These are phyloP conservation scores for Epizoanthus rinbou DNA, from an alignment of 92 coral and sea anemone species.

Conservation along the genomic window DNA sequence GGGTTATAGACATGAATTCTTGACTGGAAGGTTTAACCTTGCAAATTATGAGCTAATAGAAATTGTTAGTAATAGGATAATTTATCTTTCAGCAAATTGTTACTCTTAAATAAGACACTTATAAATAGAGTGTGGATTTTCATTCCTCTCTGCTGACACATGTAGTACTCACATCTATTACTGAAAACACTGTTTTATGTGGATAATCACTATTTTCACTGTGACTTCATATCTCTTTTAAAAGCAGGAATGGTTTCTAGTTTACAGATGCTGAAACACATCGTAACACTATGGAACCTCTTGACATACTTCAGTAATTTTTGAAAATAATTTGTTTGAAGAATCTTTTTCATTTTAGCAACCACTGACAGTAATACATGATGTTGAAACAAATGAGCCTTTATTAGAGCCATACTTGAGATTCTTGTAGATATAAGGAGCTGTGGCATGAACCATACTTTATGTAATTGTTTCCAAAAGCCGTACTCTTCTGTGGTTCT, in stretches of 20 bases:
- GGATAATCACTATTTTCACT: neutral
- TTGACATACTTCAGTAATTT: too few relatives aligned
- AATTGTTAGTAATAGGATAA: neutral
- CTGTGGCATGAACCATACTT: constrained; percentile 5
- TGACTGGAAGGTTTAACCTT: neutral
- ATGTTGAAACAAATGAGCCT: constrained; percentile 11
- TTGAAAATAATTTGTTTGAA: too few relatives aligned
- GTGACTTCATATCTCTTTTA: neutral
- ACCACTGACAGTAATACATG: neutral
- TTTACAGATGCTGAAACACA: too few relatives aligned
- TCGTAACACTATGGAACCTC: too few relatives aligned
- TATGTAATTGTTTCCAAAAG: too few relatives aligned
- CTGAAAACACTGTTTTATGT: neutral
- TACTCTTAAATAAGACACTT: neutral
- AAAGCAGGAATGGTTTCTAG: too few relatives aligned
- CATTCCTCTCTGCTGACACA: neutral
- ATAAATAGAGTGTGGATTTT: neutral
- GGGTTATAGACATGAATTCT: neutral
- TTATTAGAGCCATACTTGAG: constrained; percentile 1
- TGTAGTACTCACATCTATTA: neutral
- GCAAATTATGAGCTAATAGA: neutral
- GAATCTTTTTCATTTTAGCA: neutral
- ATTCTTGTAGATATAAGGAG: neutral
- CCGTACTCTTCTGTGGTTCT: too few relatives aligned
- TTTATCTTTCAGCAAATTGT: constrained; percentile 12